Evolutionary conservation across 2,797 vertebrate genomes (phyloP).

Genomic region (Sebastes taczanowskii): DNA sequence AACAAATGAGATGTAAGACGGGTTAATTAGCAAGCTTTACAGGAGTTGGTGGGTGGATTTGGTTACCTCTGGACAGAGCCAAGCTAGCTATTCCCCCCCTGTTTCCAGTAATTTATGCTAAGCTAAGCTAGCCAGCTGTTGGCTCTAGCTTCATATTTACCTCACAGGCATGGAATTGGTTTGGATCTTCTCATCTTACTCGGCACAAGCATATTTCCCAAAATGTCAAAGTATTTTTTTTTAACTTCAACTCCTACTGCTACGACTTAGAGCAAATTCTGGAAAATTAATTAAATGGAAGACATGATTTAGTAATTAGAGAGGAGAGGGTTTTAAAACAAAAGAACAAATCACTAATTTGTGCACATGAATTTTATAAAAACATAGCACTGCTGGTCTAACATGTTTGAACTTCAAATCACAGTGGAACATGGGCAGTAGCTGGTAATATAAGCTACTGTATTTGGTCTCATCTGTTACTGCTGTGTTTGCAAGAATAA

Average conservation of each 20-base stretch:
- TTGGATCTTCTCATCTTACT: background rate
- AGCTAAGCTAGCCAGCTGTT: background rate
- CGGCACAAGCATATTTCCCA: too few relatives aligned
- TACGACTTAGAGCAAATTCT: background rate
- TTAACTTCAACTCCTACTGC: background rate
- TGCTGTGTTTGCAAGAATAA: conserved; percentile 6
- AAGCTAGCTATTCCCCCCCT: background rate
- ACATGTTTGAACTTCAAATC: background rate
- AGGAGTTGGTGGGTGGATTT: too few relatives aligned
- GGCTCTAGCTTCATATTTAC: background rate
- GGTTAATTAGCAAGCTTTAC: too few relatives aligned
- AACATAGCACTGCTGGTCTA: background rate
- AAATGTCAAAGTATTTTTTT: background rate
- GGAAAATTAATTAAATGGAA: background rate
- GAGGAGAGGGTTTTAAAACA: background rate
- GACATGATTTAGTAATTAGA: background rate
- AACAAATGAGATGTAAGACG: background rate
- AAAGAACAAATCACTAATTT: background rate
- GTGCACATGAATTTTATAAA: background rate
- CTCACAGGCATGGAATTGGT: background rate
- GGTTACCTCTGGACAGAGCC: too few relatives aligned
- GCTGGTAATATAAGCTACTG: background rate
- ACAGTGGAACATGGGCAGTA: background rate
- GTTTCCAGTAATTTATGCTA: background rate
- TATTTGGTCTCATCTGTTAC: background rate